Percentiles rank a stretch among this genome's conserved stretches.
Evolutionary conservation across 2,888 invertebrate species (phyloP).

Genomic region (Cataglyphis rosenhaueri): DNA sequence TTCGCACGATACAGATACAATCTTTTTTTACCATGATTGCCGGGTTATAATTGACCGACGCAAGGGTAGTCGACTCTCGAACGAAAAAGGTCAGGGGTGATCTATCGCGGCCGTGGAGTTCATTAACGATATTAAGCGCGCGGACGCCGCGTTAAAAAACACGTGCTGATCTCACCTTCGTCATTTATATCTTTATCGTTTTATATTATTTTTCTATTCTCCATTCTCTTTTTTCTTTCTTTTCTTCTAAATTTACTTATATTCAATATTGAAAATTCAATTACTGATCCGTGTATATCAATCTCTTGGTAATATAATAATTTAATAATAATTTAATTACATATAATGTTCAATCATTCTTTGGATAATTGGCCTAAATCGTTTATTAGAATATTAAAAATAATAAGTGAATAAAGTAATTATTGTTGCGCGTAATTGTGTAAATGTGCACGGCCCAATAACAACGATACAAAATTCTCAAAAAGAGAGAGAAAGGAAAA

Average conservation of each 20-base stretch:
- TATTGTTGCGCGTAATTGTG: background rate
- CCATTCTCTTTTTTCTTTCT: background rate
- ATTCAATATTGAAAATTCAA: background rate
- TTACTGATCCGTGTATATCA: background rate
- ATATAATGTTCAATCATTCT: background rate
- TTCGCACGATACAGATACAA: conserved; percentile 49
- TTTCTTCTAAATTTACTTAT: background rate
- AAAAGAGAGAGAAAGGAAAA: conserved; percentile 23
- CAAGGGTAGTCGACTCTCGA: conserved; percentile 40
- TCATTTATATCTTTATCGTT: conserved; percentile 55
- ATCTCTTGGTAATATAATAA: background rate
- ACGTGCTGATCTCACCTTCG: conserved; percentile 36
- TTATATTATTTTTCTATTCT: background rate
- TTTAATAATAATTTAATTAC: background rate
- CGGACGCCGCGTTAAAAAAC: conserved; percentile 55
- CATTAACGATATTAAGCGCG: conserved; percentile 70
- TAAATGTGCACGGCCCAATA: background rate
- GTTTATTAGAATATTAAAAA: background rate
- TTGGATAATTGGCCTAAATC: background rate
- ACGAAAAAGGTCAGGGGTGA: conserved; percentile 68
- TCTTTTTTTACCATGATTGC: conserved; percentile 57
- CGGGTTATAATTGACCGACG: conserved; percentile 57
- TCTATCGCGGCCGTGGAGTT: conserved; percentile 61
- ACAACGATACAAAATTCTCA: conserved; percentile 8
- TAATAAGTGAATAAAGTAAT: background rate